Evolutionary conservation across 2,888 invertebrate genomes (phyloP).

Genomic region (Folsomia candida): DNA sequence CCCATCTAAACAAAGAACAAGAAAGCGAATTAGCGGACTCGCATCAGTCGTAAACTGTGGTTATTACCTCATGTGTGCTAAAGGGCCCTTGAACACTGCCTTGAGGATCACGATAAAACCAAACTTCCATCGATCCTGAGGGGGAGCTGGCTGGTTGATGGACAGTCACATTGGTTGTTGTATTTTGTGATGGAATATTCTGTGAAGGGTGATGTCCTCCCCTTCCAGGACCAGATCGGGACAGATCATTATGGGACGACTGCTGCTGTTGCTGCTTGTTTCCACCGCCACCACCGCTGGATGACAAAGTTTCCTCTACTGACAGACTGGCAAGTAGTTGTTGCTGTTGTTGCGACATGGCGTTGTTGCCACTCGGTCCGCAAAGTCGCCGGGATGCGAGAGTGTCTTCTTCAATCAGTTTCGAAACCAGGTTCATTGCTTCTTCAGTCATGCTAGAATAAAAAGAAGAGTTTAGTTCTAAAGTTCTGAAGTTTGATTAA

Average conservation of each 20-base stretch:
- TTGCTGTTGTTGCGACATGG: neutral
- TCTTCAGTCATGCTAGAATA: constrained; percentile 63
- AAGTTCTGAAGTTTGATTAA: no score
- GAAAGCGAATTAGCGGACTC: no score
- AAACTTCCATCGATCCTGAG: constrained; percentile 60
- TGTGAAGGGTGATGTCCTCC: neutral
- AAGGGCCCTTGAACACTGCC: constrained; percentile 72
- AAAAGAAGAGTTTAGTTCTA: neutral
- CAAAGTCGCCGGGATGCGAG: constrained; percentile 19
- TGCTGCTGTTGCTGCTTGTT: neutral
- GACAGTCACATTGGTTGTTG: neutral
- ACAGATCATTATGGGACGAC: constrained; percentile 17
- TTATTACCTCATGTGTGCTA: constrained; percentile 75
- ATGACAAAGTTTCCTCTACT: neutral
- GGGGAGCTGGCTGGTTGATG: neutral
- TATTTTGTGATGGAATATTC: neutral
- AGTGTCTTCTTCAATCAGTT: constrained; percentile 70
- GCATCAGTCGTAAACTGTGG: no score
- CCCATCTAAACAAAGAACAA: no score
- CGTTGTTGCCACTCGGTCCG: neutral
- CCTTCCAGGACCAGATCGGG: constrained; percentile 3
- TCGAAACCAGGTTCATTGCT: constrained; percentile 70
- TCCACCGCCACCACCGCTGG: neutral
- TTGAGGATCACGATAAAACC: constrained; percentile 90
- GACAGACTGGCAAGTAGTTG: neutral